phyloP scores from a whole-genome alignment of 2,888 invertebrate species.

The Stenotaenia linearis region DNA sequence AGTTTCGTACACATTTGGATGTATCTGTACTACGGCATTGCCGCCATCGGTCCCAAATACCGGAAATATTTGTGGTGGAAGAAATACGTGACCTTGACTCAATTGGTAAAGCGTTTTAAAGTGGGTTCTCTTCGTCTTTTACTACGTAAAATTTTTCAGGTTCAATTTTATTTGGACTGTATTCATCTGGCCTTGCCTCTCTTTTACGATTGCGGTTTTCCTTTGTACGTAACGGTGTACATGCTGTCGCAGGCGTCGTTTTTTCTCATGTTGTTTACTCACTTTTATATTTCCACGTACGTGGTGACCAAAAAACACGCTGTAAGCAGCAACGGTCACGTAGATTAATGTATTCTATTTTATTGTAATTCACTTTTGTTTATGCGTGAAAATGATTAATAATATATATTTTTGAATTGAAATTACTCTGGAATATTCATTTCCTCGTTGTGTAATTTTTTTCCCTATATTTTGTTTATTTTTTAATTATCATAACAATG shows the following conservation, averaged over 20 bases:
- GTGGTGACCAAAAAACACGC: background rate
- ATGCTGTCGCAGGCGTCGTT: background rate
- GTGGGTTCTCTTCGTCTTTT: too few species aligned
- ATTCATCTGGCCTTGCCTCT: background rate
- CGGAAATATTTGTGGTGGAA: background rate
- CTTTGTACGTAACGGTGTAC: background rate
- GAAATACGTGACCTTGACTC: background rate
- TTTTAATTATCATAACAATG: too few species aligned
- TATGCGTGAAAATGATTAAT: too few species aligned
- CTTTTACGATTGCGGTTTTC: background rate
- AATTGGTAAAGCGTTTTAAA: constrained; percentile 1
- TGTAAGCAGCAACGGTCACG: background rate
- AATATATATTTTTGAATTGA: too few species aligned
- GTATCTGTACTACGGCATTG: background rate
- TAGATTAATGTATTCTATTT: background rate
- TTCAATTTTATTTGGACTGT: constrained; percentile 10
- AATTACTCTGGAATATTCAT: too few species aligned
- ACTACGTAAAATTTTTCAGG: background rate
- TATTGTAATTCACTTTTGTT: too few species aligned
- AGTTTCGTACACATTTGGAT: background rate
- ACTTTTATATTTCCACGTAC: background rate
- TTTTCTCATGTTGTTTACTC: background rate
- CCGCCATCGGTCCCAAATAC: background rate
- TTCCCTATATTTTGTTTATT: too few species aligned
- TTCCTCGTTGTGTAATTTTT: too few species aligned